Base-by-base conservation (phyloP, 30 jellyfish, hydroid and myxozoan genomes). In the Pelagia noctiluca region DNA sequence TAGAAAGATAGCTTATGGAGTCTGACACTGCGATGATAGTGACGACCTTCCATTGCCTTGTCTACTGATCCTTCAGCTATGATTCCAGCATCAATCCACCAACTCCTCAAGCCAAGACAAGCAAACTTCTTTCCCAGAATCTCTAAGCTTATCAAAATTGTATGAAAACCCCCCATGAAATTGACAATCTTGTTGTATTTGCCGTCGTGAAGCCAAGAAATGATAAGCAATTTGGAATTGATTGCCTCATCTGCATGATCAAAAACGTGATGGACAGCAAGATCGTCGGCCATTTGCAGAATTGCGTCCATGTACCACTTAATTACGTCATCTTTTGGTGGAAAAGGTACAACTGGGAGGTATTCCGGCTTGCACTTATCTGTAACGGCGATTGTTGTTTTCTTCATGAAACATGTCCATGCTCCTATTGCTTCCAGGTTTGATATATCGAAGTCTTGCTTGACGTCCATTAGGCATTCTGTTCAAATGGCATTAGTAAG, bases 211-310 rank as follows among this genome's bases (percentile, higher is more conserved):
- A 76, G n/a, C 88, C 88, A 76, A 11, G 25, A 16, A 42, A 78
- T 78, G 80, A 78, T 78, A 12, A 78, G 70, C 23, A 78, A 26
- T 29, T 78, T 78, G 21, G 80, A 60, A 35, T 57, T 22, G 12
- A 85, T 85, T 36, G 92, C 90, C 42, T 74, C 92, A 75, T 75
- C 93, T 62, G 91, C 91, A 30, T 85, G 95, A n/a, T 61, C 57
- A 75, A 85, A 75, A 12, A 54, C 64, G 30, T 85, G 95, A 25
- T 75, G 24, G 8, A 74, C 31, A 3, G 23, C 65, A 2, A 85
- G 84, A 21, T 85, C 86, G 34, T 76, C 95, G 36, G 30, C 62
- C 79, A 64, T 81, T 46, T 81, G 71, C 76, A 66, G 69, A 26
- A 65, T 81, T 63, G 49, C 49, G 38, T 67, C 89, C 84, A 81